Evolutionary conservation across 2,113 vertebrate genomes (phyloP), one percentile per base, ranked within the genome.

Genomic region (Tachysurus vachellii): DNA sequence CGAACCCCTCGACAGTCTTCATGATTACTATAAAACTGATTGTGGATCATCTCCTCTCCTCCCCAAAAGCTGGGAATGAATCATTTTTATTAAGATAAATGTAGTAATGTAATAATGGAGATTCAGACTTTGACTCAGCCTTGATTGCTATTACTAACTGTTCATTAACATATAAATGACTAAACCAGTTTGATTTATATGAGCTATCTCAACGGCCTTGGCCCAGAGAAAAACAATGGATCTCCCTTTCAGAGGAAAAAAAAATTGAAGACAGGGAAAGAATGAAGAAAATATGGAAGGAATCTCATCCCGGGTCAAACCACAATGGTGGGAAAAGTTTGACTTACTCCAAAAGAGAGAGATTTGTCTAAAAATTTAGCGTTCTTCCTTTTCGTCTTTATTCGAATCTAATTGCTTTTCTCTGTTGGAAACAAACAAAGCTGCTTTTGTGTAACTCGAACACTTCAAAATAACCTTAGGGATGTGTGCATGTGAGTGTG

Each of bases 281-380:
- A 80, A 57, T 57, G 77, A 80, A 80, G 81, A 64, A 82, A 82
- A 62, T 82, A 64, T 66, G 81, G 81, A 47, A 82, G 42, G 81
- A 82, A 82, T 82, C 81, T 82, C 14, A 21, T 82, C 81, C 42
- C 21, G 26, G 81, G 81, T 82, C 81, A 66, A 62, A 82, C 59
- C 61, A 64, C 23, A 62, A 82, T 82, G 81, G 59, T 82, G 81
- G 81, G 80, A 82, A 80, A 47, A 47, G 2, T 62, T 47, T 47
- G 56, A 44, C 79, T 82, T 82, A 44, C 36, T 59, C 79, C 31
- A 81, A 61, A 81, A n/a, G 57, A 62, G 36, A 44, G 80, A 42
- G 42, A 62, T 61, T 82, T 62, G 36, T 82, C 36, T 62, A 57
- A 56, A 79, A 80, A 77, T 5, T 80, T 80, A 31, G 77, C 12